Conservation (phyloP, 37 sponge, comb jelly and placozoan species). For the Chondrosia reniformis region DNA sequence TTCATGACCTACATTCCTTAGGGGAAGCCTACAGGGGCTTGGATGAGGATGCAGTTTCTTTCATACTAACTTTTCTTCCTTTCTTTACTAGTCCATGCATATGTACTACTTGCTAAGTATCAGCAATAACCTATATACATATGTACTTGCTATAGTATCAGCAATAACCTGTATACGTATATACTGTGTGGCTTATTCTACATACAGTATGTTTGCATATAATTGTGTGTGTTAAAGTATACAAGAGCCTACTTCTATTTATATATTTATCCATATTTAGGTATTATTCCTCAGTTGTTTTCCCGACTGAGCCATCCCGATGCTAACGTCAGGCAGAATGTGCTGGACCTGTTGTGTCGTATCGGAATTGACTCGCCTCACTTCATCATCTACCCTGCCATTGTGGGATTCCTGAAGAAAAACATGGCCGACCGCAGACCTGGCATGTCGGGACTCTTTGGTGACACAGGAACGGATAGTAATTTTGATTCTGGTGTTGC, state of each 20-base stretch:
- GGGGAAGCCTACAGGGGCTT: no score
- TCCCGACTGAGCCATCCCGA: slow-evolving; percentile 93
- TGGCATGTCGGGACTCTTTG: slow-evolving; percentile 6
- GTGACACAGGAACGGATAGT: slow-evolving; percentile 26
- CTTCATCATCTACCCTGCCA: slow-evolving; percentile 90
- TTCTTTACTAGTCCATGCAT: no score
- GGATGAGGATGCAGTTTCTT: no score
- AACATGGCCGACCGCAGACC: slow-evolving; percentile 6
- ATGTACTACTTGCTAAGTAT: no score
- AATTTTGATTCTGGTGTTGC: slow-evolving; percentile 48
- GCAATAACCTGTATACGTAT: neutral
- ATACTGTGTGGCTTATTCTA: neutral
- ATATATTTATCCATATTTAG: slow-evolving; percentile 34
- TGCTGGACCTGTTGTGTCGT: slow-evolving; percentile 80
- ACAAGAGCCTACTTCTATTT: neutral
- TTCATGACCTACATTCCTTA: no score
- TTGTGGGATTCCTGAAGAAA: slow-evolving; percentile 64
- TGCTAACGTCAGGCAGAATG: slow-evolving; percentile 75
- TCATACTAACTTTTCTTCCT: no score
- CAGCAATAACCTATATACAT: no score
- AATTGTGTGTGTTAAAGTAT: neutral
- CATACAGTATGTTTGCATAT: neutral
- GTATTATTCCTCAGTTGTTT: slow-evolving; percentile 89
- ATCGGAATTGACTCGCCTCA: slow-evolving; percentile 84
- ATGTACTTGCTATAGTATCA: no score